Base-by-base conservation (phyloP, 1,140 invertebrate species). In the Drosophila truncata region DNA sequence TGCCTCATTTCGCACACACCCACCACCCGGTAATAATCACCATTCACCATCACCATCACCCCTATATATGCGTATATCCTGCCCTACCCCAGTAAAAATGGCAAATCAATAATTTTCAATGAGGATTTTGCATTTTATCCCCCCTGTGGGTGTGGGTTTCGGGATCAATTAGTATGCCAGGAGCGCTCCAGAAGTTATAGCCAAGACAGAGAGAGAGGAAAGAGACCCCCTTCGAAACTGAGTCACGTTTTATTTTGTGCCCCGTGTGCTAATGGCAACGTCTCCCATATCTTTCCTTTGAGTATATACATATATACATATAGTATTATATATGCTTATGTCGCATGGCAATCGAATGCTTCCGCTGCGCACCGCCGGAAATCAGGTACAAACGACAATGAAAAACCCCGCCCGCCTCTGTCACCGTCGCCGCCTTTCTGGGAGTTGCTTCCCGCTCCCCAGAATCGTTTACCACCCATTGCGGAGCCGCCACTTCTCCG, bases 91-190 rank as follows among this genome's bases (percentile, higher is more conserved):
- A 78, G 73, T 54, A 60, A 25, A 54, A 70, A 58, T 69, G 71
- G 83, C 72, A 90, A 88, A 88, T 88, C 84, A 88, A 88, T 88
- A 88, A 84, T 75, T 90, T 80, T 78, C 78, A 79, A 90, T 81
- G 73, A 84, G 81, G 81, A 90, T 90, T 85, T 88, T 59, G 71
- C 71, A 76, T 76, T 75, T 57, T 18, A 33, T 49, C 25, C 41
- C 42, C 50, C 37, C 16, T 5, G 11, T 46, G 20, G 39, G 49
- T 55, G 33, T 47, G 42, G 29, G 39, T 37, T 33, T 39, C 41
- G 47, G 55, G 20, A 80, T 60, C 60, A 79, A 79, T 79, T 79
- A 79, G 77, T 79, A 79, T 79, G 76, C 76, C 75, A 78, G 63
- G 55, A 78, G 74, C 73, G 62, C 35, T 55, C 10, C 33, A 55